Conservation (phyloP, 2,797 vertebrate genomes). For the Cyprinodon diabolis region DNA sequence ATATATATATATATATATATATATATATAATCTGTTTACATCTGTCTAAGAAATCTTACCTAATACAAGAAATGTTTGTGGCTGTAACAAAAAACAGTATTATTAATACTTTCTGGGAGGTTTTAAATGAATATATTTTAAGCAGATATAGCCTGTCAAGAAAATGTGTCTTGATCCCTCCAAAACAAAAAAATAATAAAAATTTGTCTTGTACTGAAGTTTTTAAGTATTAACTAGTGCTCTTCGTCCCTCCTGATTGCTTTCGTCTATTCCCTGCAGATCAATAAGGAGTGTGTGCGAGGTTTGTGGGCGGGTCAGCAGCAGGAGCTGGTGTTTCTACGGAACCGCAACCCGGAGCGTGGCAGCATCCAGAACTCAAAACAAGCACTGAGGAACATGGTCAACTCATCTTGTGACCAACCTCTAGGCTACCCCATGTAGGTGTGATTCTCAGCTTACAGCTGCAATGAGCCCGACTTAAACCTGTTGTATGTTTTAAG, state of each 20-base stretch:
- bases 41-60: not conserved
- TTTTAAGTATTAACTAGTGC: too few species aligned
- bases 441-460: constrained; percentile 44
- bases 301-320: constrained; percentile 98
- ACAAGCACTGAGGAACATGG: constrained; percentile 95
- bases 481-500: not conserved
- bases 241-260: not conserved
- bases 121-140: not conserved
- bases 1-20: too few species aligned
- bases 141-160: too few species aligned
- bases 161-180: too few species aligned
- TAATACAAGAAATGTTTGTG: not conserved
- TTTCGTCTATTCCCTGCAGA: constrained; percentile 71
- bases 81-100: not conserved
- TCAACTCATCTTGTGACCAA: constrained; percentile 98
- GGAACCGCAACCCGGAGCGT: constrained; percentile 95
- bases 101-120: not conserved
- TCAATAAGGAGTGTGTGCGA: constrained; percentile 96
- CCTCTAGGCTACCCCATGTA: constrained; percentile 98
- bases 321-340: constrained; percentile 94
- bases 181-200: not conserved
- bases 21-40: not conserved
- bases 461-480: not conserved
- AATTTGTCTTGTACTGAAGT: not conserved
- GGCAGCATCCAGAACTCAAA: constrained; percentile 99